Base-by-base conservation (phyloP, 2,888 invertebrate genomes). In the Drosophila quinaria region DNA sequence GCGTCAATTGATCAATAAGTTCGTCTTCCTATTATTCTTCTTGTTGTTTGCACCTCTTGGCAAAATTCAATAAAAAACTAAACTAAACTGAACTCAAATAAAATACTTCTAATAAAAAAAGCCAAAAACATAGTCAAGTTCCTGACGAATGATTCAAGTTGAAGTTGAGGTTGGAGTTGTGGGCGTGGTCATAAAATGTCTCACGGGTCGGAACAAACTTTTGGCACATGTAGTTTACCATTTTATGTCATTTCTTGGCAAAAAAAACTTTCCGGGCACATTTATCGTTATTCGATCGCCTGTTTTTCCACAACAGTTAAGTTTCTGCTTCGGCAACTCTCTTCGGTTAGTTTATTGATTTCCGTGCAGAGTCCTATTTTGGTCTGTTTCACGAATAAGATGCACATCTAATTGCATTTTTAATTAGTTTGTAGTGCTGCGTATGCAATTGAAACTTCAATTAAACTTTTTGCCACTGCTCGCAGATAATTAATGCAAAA, bases 401-500 rank as follows among this genome's bases (percentile, higher is more conserved):
- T 62, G 68, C 65, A 73, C 37, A 59, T 74, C 65, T 78, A 77
- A 77, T 78, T 77, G 78, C 52, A 70, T 73, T 87, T 84, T 82
- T 87, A 85, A 85, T 85, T 78, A 87, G 88, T 84, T 87, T 86
- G 75, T 42, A 35, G 46, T 52, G 58, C 58, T 25, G 51, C 72
- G 70, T 70, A 82, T 75, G 68, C 74, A 74, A 76, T 81, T 87
- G 81, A 81, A 76, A 89, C 79, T 87, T 87, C 80, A 81, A 81
- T 86, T 89, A 81, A 89, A 86, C 71, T 89, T 87, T 76, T 58
- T 49, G 61, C 65, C n/a, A 61, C 37, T 68, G 15, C 72, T 44
- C 39, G 35, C 44, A 74, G 76, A 87, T 87, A 87, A 89, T 87
- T 89, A 87, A 87, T 87, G 89, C 85, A 78, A 87, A 86, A 87